Evolutionary conservation across 2,888 invertebrate genomes (phyloP).

Genomic region (Platycnemis pennipes): DNA sequence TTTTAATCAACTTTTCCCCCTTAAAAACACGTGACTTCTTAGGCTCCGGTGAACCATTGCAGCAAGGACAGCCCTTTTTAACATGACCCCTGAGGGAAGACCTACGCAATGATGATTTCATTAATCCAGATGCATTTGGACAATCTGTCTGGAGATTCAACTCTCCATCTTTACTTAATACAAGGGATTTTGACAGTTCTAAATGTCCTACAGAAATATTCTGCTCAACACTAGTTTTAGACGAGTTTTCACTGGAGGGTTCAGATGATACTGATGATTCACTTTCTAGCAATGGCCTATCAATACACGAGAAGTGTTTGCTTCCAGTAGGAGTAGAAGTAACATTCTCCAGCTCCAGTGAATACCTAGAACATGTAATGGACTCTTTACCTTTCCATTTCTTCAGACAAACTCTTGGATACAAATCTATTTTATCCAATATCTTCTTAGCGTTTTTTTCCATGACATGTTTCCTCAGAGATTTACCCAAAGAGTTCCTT

Average conservation of each 20-base stretch:
- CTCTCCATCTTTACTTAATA: conserved; percentile 56
- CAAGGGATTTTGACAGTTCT: conserved; percentile 51
- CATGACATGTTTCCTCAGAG: conserved; percentile 50
- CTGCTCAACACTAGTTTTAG: conserved; percentile 51
- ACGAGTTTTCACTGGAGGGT: conserved; percentile 57
- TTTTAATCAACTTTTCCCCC: conserved; percentile 55
- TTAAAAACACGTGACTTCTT: conserved; percentile 53
- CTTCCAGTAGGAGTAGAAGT: conserved; percentile 46
- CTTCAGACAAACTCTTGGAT: conserved; percentile 53
- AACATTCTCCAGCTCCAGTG: conserved; percentile 42
- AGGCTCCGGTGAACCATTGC: conserved; percentile 81
- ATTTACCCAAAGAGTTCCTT: conserved; percentile 58
- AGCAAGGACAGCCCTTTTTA: conserved; percentile 84
- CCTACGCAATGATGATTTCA: conserved; percentile 76
- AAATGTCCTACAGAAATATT: conserved; percentile 63
- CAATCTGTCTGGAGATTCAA: conserved; percentile 46
- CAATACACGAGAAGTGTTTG: conserved; percentile 48
- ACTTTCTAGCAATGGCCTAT: conserved; percentile 47
- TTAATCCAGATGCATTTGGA: conserved; percentile 71
- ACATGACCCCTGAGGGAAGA: conserved; percentile 82
- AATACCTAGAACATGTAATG: conserved; percentile 48
- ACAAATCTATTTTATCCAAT: conserved; percentile 46
- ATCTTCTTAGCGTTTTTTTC: conserved; percentile 56
- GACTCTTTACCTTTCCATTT: conserved; percentile 65
- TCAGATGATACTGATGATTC: conserved; percentile 60